phyloP scores from a whole-genome alignment of 35 echinoderm and acorn worm genomes.

The Apostichopus japonicus region DNA sequence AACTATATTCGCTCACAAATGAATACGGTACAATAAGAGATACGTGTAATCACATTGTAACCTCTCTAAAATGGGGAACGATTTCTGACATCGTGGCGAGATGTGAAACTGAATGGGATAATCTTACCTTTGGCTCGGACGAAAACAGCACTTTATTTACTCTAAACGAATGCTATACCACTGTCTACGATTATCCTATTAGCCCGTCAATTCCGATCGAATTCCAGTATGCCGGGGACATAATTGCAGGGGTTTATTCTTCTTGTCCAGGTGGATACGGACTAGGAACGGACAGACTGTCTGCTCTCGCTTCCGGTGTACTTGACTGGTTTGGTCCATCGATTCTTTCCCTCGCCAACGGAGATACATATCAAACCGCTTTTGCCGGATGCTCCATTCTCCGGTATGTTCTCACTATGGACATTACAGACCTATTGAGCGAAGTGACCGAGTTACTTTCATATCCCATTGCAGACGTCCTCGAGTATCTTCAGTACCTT shows the following conservation, averaged over 20 bases:
- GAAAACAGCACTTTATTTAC: constrained; percentile 21
- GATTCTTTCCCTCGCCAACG: neutral
- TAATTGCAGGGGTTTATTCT: constrained; percentile 23
- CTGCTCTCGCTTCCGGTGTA: neutral
- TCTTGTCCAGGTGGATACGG: constrained; percentile 27
- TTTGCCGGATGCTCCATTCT: neutral
- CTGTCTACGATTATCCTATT: neutral
- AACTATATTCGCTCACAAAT: neutral
- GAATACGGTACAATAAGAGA: neutral
- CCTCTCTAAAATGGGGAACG: neutral
- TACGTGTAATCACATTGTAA: neutral
- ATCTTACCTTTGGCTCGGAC: neutral
- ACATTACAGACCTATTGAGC: neutral
- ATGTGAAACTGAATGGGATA: neutral
- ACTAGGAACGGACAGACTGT: constrained; percentile 13
- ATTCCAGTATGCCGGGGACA: neutral
- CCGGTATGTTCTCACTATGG: neutral
- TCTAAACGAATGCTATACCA: neutral
- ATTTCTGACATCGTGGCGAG: neutral
- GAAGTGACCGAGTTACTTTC: neutral
- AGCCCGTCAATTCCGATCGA: neutral
- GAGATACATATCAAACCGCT: neutral
- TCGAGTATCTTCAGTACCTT: constrained; percentile 18
- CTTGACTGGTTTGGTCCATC: constrained; percentile 27
- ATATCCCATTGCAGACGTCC: constrained; percentile 9